phyloP scores from a whole-genome alignment of 2,888 invertebrate species.

The Pilophorus perplexus region DNA sequence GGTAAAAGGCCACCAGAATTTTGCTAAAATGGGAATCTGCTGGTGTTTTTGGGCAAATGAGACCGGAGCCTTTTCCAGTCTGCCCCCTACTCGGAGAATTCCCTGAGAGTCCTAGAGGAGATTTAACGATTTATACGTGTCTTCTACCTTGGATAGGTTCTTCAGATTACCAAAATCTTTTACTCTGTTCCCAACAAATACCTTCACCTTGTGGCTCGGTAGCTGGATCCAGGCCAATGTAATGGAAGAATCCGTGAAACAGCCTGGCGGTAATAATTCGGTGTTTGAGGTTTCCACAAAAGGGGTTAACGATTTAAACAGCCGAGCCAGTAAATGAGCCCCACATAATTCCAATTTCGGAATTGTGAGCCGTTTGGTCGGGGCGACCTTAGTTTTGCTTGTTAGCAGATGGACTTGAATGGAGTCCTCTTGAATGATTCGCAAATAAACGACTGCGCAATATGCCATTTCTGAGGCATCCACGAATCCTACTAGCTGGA shows the following conservation, averaged over 20 bases:
- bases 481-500: neutral
- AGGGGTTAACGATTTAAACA: neutral
- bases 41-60: constrained; percentile 16
- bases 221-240: constrained; percentile 46
- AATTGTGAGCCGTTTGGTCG: neutral
- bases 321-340: neutral
- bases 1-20: constrained; percentile 7
- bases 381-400: neutral
- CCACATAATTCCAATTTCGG: constrained; percentile 9
- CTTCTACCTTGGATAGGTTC: neutral
- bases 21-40: neutral
- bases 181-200: constrained; percentile 50
- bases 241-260: constrained; percentile 11
- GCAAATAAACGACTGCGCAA: neutral
- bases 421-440: neutral
- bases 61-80: constrained; percentile 4
- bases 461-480: neutral
- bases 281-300: neutral
- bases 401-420: neutral
- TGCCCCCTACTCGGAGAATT: constrained; percentile 18
- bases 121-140: too few relatives aligned
- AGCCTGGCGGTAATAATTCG: constrained; percentile 47
- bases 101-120: neutral
- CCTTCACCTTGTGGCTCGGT: constrained; percentile 45
- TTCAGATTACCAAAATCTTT: constrained; percentile 46